phyloP scores from a whole-genome alignment of 2,888 invertebrate genomes.

The Coelopa pilipes region DNA sequence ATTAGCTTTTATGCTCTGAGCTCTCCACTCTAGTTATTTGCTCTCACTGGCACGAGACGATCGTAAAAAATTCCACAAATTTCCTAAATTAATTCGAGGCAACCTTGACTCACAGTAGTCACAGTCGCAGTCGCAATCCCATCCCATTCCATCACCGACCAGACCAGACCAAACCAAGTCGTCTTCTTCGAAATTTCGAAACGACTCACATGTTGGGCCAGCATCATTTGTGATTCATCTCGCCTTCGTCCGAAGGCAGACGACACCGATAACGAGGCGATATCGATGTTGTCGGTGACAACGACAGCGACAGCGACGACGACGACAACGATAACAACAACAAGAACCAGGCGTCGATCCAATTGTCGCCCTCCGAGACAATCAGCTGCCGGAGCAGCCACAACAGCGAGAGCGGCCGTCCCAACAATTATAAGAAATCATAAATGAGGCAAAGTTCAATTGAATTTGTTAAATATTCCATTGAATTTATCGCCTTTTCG shows the following conservation, averaged over 20 bases:
- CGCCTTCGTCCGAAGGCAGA: conserved; percentile 10
- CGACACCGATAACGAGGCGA: background rate
- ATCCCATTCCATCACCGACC: background rate
- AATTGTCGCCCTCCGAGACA: conserved; percentile 12
- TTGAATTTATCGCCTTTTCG: conserved; percentile 31
- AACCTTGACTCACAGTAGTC: conserved; percentile 31
- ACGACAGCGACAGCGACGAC: too few relatives aligned
- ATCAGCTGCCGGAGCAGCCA: conserved; percentile 6
- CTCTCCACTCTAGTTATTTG: background rate
- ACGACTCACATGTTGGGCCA: background rate
- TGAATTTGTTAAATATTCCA: conserved; percentile 42
- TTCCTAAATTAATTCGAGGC: conserved; percentile 27
- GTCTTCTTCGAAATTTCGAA: background rate
- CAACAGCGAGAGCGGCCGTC: background rate
- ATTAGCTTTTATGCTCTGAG: conserved; percentile 13
- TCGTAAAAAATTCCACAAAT: conserved; percentile 12
- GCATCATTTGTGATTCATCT: conserved; percentile 24
- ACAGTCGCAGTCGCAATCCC: background rate
- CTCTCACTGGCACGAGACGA: background rate
- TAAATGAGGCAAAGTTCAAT: conserved; percentile 44
- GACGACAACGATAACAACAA: too few relatives aligned
- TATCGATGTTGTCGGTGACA: background rate
- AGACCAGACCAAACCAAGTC: background rate
- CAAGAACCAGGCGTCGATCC: too few relatives aligned
- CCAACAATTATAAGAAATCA: conserved; percentile 31